Evolutionary conservation across 2,113 vertebrate genomes (phyloP), one percentile per base, ranked within the genome.

Genomic region (Propithecus coquereli): DNA sequence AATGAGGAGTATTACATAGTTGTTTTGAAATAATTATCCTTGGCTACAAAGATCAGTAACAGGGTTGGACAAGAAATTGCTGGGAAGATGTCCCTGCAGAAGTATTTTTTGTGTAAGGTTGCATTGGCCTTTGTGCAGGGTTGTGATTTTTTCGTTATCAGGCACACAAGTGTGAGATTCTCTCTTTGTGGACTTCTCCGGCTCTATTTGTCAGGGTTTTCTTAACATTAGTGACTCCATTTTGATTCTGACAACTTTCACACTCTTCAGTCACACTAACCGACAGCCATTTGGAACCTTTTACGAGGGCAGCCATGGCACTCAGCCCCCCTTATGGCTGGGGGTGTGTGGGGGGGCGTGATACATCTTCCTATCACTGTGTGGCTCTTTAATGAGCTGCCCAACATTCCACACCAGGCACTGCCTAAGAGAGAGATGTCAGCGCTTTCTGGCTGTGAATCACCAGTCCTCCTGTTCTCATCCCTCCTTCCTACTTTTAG

Each of bases 341-440:
- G 8, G 40, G 40, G 40, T n/a, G n/a, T n/a, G 40, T 43, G 40
- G 40, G 5, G 5, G 12, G 9, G 13, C n/a, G 23, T 23, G 18
- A 52, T 11, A 5, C 34, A 40, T 43, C 25, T n/a, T n/a, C 11
- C 63, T 8, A 0, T 4, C 43, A 66, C 20, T 20, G 0, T 8
- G 7, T 45, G 25, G 34, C 5, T 16, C 18, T 73, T 16, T 52
- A 73, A 79, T 43, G 25, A 20, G 37, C 30, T 61, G n/a, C 12
- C 54, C 43, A 77, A 16, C 20, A 61, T 22, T 30, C 25, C 68
- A n/a, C 47, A 73, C 0, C 1, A 71, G 27, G 17, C 8, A 18
- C 43, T 37, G 1, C 1, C 1, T 25, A n/a, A 6, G 5, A 16
- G 1, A 50, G 66, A 18, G 57, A 50, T 20, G 17, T 8, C n/a